A percentile compares a stretch with the other conserved stretches of the same genome.
Evolutionary conservation across 2,888 invertebrate species (phyloP).

Genomic region (Pediacus dermestoides): DNA sequence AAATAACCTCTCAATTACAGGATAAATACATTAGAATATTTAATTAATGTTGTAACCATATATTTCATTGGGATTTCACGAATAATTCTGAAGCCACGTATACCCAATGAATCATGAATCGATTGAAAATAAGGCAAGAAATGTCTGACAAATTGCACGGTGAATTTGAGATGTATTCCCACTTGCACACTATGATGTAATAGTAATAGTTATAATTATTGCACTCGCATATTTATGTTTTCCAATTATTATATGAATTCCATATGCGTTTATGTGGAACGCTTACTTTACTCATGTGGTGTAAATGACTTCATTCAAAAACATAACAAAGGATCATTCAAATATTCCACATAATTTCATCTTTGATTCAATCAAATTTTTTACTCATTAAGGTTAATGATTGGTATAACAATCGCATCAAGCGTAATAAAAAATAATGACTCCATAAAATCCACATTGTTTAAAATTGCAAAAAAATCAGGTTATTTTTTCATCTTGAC

Average conservation of each 20-base stretch:
- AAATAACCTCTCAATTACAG: conserved; percentile 16
- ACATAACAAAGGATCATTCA: no score
- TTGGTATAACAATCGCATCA: no score
- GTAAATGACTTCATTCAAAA: no score
- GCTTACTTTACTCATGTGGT: no score
- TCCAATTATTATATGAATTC: conserved; percentile 31
- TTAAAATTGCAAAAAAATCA: no score
- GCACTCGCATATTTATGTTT: conserved; percentile 27
- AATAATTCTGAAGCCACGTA: conserved; percentile 4
- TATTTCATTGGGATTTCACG: conserved; percentile 6
- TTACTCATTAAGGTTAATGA: no score
- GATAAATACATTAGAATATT: conserved; percentile 10
- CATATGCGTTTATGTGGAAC: conserved; percentile 27
- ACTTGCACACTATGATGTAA: no score
- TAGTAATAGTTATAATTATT: conserved; percentile 19
- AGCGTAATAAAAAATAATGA: no score
- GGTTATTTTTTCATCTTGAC: no score
- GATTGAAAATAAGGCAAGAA: neutral
- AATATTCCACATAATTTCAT: no score
- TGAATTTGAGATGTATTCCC: neutral
- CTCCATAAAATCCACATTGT: no score
- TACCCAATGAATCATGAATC: neutral
- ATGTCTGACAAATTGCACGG: neutral
- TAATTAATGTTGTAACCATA: conserved; percentile 8
- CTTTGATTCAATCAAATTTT: no score